Base-by-base conservation (phyloP, 1,140 invertebrate genomes). In the Ganaspis sp. region DNA sequence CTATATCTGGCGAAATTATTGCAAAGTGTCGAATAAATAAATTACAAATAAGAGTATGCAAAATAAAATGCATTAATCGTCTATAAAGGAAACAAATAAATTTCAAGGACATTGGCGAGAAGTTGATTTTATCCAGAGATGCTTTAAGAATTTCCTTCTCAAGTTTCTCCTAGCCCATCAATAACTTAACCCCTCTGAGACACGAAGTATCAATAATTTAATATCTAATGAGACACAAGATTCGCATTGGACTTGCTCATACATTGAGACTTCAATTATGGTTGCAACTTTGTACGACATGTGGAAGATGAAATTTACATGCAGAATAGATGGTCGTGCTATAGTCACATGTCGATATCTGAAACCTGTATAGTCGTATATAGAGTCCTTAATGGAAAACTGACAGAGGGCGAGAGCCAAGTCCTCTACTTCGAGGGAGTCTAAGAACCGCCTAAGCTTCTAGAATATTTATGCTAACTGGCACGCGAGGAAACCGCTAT, bases 401-500 rank as follows among this genome's bases (percentile, higher is more conserved):
- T 64, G 58, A 64, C 58, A 64, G 23, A 21, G 54, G 58, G 54
- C 54, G 54, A 64, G 54, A 64, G 54, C 54, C 54, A 64, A 64
- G 58, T 64, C 58, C 58, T 64, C 58, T 64, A 64, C 58, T 29
- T 64, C 58, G 58, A 64, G 23, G 58, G 58, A 29, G 58, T 64
- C 58, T 64, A 29, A 64, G 58, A 64, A 64, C 23, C 58, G 23
- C 75, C 73, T 69, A 73, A 72, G 69, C 45, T 73, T 73, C 64
- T 74, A 76, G 58, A 81, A 83, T 81, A 81, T 81, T 83, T 76
- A 77, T 80, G 71, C 76, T 78, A 83, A 80, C 79, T 73, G 77
- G 79, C 79, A 81, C 75, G 77, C 79, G 78, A 79, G 80, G 72
- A 80, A 75, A 70, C 77, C 80, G 83, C 84, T 87, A 85, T 83